Conservation (phyloP, 2,113 vertebrate species). For the Narcine bancroftii region DNA sequence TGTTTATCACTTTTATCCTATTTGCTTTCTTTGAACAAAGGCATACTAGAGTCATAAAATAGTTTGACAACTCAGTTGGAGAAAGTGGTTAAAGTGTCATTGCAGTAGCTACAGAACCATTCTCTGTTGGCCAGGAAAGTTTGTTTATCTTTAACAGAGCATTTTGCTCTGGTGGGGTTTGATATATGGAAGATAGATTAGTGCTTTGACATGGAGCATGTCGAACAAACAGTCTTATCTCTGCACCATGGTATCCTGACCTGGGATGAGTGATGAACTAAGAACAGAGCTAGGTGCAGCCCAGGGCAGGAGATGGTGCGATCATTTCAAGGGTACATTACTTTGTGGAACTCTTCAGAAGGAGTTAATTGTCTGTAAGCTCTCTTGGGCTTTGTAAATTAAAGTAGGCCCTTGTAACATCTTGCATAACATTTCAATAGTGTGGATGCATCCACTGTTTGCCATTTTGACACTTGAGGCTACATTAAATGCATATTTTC, state of each 20-base stretch:
- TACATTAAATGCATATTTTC: not conserved
- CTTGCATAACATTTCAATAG: not conserved
- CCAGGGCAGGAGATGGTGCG: not conserved
- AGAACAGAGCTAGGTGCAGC: slow-evolving; percentile 43
- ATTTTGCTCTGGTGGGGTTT: slow-evolving; percentile 91
- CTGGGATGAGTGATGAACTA: slow-evolving; percentile 60
- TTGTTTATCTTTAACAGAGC: slow-evolving; percentile 80
- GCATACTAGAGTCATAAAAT: slow-evolving; percentile 16
- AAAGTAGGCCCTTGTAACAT: not conserved
- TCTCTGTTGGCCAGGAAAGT: slow-evolving; percentile 57
- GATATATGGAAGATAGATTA: slow-evolving; percentile 93
- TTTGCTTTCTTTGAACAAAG: slow-evolving; percentile 32
- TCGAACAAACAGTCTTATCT: slow-evolving; percentile 85
- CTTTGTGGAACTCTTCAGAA: not conserved
- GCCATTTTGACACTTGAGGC: not conserved
- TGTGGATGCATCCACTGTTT: not conserved
- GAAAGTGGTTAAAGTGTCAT: slow-evolving; percentile 30
- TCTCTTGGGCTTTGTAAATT: not conserved
- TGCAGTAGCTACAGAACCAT: slow-evolving; percentile 16
- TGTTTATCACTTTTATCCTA: slow-evolving; percentile 29
- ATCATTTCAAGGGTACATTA: slow-evolving; percentile 27
- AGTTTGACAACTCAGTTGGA: slow-evolving; percentile 14
- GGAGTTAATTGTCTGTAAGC: not conserved
- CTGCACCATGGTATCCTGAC: slow-evolving; percentile 70
- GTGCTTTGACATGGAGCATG: slow-evolving; percentile 95